Evolutionary conservation across 2,888 invertebrate genomes (phyloP).

Genomic region (Resseliella maxima): DNA sequence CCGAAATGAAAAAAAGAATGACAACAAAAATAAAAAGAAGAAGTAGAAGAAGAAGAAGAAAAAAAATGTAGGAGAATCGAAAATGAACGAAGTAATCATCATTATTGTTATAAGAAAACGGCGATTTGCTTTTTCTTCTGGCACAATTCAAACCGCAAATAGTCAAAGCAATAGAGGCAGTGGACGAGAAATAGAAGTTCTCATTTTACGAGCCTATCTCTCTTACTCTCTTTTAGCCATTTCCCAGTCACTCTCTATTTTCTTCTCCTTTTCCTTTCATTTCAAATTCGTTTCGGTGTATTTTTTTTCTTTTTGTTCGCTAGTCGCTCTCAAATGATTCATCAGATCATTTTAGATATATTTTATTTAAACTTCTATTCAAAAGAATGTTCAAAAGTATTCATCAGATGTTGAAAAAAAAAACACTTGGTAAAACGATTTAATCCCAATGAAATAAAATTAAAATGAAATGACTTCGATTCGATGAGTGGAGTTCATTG

Average conservation of each 20-base stretch:
- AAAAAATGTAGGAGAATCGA: neutral
- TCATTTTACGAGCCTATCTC: too few relatives aligned
- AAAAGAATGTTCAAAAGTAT: neutral
- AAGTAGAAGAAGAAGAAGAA: neutral
- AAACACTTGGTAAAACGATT: slow-evolving; percentile 4
- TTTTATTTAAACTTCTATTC: neutral
- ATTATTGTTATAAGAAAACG: neutral
- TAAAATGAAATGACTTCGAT: neutral
- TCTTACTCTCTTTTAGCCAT: too few relatives aligned
- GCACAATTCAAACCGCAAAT: slow-evolving; percentile 32
- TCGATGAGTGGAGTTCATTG: neutral
- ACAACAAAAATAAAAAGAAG: neutral
- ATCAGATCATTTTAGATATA: slow-evolving; percentile 32
- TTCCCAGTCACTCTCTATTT: too few relatives aligned
- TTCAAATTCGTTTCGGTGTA: too few relatives aligned
- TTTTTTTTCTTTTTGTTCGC: neutral
- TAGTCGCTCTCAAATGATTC: slow-evolving; percentile 28
- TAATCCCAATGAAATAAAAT: slow-evolving; percentile 34
- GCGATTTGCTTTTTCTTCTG: neutral
- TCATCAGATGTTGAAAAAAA: too few relatives aligned
- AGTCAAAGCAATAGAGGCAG: neutral
- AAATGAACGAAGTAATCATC: neutral
- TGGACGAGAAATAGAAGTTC: too few relatives aligned
- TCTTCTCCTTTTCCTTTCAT: too few relatives aligned
- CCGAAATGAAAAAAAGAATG: neutral